Evolutionary conservation across 2,113 vertebrate genomes (phyloP), one percentile per base, ranked within the genome.

Genomic region (Rhodinocichla rosea): DNA sequence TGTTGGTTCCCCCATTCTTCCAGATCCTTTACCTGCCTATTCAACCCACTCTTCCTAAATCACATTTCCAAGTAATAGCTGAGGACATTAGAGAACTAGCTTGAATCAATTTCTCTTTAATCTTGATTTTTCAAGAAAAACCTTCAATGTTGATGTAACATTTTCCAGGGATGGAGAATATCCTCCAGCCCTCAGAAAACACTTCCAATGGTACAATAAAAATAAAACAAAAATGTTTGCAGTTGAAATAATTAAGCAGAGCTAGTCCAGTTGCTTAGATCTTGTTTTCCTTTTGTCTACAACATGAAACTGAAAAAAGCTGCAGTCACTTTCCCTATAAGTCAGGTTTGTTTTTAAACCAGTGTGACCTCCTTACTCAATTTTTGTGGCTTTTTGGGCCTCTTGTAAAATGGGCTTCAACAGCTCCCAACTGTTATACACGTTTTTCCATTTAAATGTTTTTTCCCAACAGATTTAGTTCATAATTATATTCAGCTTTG

Each of bases 401-500:
- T 84, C 62, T 79, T 87, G 32, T 79, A 89, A 91, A 92, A 80
- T 65, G 74, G 87, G 39, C 53, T 92, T 94, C 87, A 91, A 14
- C 91, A 79, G 28, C 76, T 95, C 89, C 42, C 69, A 91, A 82
- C 65, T 89, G 53, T 37, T 91, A 56, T 0, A 67, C 94, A 78
- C 0, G 0, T 90, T 96, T 84, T 91, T 96, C 56, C 33, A 32
- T 90, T 96, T 94, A 83, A 87, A 52, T 92, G 22, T 19, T 77
- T 89, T 42, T 37, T 28, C 68, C 28, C 40, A 47, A 76, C 52
- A 92, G 65, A 87, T 92, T 92, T 71, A 75, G 37, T 12, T 60
- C 40, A 13, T 84, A 84, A 94, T 95, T 82, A 68, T 79, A 79
- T 94, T 94, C 87, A 91, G 74, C 52, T 94, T 95, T 81, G 56